Base-by-base conservation (phyloP, 1,140 invertebrate genomes). In the Drosophila tani region DNA sequence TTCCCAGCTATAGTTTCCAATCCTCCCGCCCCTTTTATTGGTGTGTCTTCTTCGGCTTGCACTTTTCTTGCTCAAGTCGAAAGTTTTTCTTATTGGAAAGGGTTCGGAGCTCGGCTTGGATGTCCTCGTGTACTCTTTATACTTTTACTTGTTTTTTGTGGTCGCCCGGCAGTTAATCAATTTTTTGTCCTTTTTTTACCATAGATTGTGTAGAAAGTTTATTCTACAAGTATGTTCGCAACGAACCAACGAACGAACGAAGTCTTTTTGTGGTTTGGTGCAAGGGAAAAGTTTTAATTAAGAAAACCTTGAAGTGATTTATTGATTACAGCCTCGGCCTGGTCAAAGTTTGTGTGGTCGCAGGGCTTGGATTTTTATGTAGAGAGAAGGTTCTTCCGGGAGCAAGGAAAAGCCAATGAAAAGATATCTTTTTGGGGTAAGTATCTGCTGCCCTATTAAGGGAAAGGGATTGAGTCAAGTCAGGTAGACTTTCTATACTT, bases 291-390 rank as follows among this genome's bases (percentile, higher is more conserved):
- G 56, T 92, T 92, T 92, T 92, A 92, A 92, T 92, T 92, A 92
- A 92, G 91, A 92, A 92, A 92, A 86, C 91, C 91, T 92, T 92
- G 84, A 92, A 91, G 91, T 92, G 91, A 92, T 92, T 92, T 92
- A 92, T 92, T 86, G 91, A 92, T 92, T 92, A 90, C 80, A 80
- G 46, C 19, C 43, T 47, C 60, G 64, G 56, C 60, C 32, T 55
- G 79, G 77, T 75, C 58, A 63, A 75, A 81, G 55, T 80, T 80
- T 79, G 29, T 53, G 76, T 71, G 69, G 69, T 78, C 47, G 50
- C 73, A 46, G 14, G 32, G 11, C 46, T 50, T 49, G 43, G 43
- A 29, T 11, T 32, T 41, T 40, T 50, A 9, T 24, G 32, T 24
- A 46, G 21, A 38, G 29, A 50, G 21, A 27, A 65, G 24, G 57